Base-by-base conservation (phyloP, 2,113 vertebrate species). In the Haemorhous mexicanus region DNA sequence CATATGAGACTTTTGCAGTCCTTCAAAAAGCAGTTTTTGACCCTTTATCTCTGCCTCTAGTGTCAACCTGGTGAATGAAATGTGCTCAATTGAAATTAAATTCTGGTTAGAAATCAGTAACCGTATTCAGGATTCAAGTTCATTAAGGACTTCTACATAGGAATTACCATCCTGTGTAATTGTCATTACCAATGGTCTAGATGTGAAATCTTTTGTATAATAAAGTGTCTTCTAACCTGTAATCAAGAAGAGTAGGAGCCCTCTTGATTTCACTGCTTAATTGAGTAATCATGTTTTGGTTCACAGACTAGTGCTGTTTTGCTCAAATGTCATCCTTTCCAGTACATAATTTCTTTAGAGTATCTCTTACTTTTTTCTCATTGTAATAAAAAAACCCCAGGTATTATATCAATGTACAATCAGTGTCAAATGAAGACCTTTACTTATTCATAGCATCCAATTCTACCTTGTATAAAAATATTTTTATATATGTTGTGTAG, bases 381-480 rank as follows among this genome's bases (percentile, higher is more conserved):
- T 2, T 56, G 15, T 26, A 55, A 69, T 41, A 1, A 1, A 8
- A 76, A 58, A n/a, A 1, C 2, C 11, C 3, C 22, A 7, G 17
- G 3, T 46, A 18, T n/a, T 56, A 61, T 15, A 11, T 2, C 69
- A 78, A 21, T n/a, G 12, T 7, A 37, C 39, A 33, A 56, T 10
- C 30, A 27, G 6, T 8, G 30, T 61, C 44, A 16, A 79, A 85
- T 43, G 50, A 69, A 92, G 47, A 28, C 7, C 15, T 84, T 90
- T 76, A 33, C 10, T 74, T 67, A 9, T 73, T 39, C 9, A 5
- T 10, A 39, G 26, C 35, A 43, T 46, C 64, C 46, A 20, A 19
- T 26, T 50, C 21, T 66, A 12, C 12, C 26, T 41, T 52, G 9
- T 16, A 83, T 13, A 80, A 76, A 63, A 86, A 41, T 66, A 58